These are phyloP conservation scores for Sitta carolinensis DNA, from an alignment of 2,797 vertebrate genomes.

Conservation along the genomic window DNA sequence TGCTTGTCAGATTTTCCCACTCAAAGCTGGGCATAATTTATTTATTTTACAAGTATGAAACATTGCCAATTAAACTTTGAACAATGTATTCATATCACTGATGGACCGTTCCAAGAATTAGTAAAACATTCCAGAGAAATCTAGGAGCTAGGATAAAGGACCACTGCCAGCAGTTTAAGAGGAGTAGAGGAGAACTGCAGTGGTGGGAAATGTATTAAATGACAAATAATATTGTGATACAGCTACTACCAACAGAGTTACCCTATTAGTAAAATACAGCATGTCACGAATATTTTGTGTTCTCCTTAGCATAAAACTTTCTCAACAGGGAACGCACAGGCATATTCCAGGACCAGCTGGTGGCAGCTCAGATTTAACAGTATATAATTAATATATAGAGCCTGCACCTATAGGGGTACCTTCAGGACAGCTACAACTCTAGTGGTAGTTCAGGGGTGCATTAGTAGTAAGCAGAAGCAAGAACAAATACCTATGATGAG, in stretches of 20 bases:
- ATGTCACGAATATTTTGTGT: not conserved
- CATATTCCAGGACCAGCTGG: not conserved
- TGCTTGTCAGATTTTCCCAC: not conserved
- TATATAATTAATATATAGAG: not conserved
- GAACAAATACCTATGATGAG: not conserved
- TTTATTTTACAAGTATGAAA: not conserved
- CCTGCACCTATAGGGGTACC: not conserved
- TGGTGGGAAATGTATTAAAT: not conserved
- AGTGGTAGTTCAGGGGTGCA: not conserved
- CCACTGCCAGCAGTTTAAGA: not conserved
- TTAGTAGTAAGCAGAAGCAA: not conserved
- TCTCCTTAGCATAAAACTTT: not conserved
- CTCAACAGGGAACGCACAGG: not conserved
- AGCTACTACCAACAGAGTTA: not conserved
- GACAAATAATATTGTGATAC: not conserved
- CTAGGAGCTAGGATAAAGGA: not conserved
- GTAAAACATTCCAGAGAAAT: not conserved
- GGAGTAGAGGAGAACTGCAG: not conserved
- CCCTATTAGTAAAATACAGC: not conserved
- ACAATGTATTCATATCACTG: not conserved
- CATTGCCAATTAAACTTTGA: not conserved
- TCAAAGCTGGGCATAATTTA: not conserved
- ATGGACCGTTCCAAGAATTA: not conserved
- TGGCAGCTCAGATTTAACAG: not conserved
- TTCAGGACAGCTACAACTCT: not conserved